Base-by-base conservation (phyloP, 2,113 vertebrate genomes). In the Thamnophis sirtalis region DNA sequence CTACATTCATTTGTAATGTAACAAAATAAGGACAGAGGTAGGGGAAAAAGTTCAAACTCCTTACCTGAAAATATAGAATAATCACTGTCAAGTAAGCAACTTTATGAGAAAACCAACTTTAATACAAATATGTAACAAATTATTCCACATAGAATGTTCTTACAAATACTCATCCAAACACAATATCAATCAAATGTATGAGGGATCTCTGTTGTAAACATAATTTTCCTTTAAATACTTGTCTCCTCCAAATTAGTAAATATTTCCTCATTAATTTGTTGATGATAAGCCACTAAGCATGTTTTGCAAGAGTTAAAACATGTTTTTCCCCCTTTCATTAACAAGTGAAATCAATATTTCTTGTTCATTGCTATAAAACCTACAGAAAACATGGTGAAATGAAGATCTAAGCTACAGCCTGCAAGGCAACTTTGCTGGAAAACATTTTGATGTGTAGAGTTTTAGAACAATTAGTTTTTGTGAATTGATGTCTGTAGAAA, bases 401-500 rank as follows among this genome's bases (percentile, higher is more conserved):
- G 90, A 90, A 51, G 8, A 43, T 85, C n/a, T 87, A 85, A 24
- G 43, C 15, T 68, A 89, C 56, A 28, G 60, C 56, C 80, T 4
- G 0, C 28, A 6, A 6, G 17, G 48, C 11, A 85, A 92, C 91
- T 94, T 89, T 91, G 87, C 93, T 88, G 33, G 92, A 89, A 5
- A 7, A 85, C 22, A 90, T 0, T 24, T 93, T 33, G 49, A 3
- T 55, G n/a, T 55, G 1, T 38, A 54, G 24, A 55, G 33, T 38
- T 80, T 38, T 87, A 87, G 50, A 87, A 38, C 15, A 19, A 80
- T 38, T 80, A 38, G 88, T 11, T 73, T 48, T 86, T 92, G 90
- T 92, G 93, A 92, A 60, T 22, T 4, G 13, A 84, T 93, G 54
- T 51, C 2, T 43, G 17, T n/a, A 84, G 89, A 94, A 92, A 55